Percentiles rank a stretch among this genome's conserved stretches.
These are phyloP conservation scores for Parazoanthus darwini DNA, from an alignment of 92 coral and sea anemone genomes.

Conservation along the genomic window DNA sequence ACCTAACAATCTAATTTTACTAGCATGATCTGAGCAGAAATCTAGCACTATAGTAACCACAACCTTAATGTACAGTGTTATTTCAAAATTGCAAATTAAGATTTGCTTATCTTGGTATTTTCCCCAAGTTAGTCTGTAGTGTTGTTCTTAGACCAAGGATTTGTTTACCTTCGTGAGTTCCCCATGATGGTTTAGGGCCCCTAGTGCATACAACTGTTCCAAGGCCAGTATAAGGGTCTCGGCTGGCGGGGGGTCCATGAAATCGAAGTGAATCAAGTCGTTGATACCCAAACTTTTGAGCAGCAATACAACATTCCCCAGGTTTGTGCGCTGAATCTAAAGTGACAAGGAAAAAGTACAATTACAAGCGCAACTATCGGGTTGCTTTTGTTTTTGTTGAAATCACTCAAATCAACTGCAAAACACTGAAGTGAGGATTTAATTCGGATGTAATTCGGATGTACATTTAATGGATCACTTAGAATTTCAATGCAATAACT, in stretches of 20 bases:
- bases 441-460: too few relatives aligned
- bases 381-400: not conserved
- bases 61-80: not conserved
- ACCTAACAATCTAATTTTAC: too few relatives aligned
- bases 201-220: constrained; percentile 95
- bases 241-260: constrained; percentile 99
- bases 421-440: too few relatives aligned
- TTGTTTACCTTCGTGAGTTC: constrained; percentile 88
- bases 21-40: too few relatives aligned
- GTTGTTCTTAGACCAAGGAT: not conserved
- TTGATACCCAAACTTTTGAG: constrained; percentile 97
- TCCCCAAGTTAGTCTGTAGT: not conserved
- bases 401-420: not conserved
- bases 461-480: too few relatives aligned
- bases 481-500: too few relatives aligned
- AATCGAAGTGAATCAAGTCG: constrained; percentile 96
- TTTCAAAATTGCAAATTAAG: not conserved
- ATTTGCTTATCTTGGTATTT: not conserved
- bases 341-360: constrained; percentile 9
- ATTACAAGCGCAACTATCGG: not conserved
- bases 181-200: constrained; percentile 97
- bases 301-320: constrained; percentile 93
- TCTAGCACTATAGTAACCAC: too few relatives aligned
- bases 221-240: constrained; percentile 93
- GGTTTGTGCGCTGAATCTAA: constrained; percentile 93